These are phyloP conservation scores for Phalanger gymnotis DNA, from an alignment of 2,797 vertebrate species.

Conservation along the genomic window DNA sequence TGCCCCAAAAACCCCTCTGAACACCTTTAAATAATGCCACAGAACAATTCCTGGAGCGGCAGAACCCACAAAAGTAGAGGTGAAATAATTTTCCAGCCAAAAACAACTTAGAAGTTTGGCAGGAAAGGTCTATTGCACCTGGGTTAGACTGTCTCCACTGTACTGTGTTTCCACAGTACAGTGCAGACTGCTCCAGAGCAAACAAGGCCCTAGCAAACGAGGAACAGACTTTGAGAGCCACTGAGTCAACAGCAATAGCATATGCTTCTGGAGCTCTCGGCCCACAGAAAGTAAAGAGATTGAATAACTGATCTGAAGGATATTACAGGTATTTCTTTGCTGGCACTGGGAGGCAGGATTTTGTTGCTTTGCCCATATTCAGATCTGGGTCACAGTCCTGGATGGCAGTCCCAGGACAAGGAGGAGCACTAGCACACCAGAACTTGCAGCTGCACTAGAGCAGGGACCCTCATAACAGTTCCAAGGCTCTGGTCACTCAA, in stretches of 20 bases:
- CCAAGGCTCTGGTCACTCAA: no score
- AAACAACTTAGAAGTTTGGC: neutral
- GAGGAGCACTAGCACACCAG: neutral
- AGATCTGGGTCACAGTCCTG: neutral
- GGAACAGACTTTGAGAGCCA: neutral
- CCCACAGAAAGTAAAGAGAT: neutral
- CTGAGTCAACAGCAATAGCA: neutral
- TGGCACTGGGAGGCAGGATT: neutral
- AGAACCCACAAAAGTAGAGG: neutral
- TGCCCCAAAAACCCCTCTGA: neutral
- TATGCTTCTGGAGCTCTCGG: neutral
- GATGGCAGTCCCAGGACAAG: neutral
- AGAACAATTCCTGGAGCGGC: neutral
- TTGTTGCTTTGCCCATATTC: neutral
- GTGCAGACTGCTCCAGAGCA: neutral
- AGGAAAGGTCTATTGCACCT: neutral
- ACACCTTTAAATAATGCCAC: neutral
- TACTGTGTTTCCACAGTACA: no score
- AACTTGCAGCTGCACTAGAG: neutral
- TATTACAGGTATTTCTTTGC: neutral
- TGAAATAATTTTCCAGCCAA: neutral
- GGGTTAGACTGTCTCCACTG: neutral
- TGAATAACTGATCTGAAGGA: neutral
- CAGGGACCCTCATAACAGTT: no score
- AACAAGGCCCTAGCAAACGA: no score